Evolutionary conservation across 2,113 vertebrate species (phyloP), one percentile per base, ranked within the genome.

Genomic region (Electrona antarctica): DNA sequence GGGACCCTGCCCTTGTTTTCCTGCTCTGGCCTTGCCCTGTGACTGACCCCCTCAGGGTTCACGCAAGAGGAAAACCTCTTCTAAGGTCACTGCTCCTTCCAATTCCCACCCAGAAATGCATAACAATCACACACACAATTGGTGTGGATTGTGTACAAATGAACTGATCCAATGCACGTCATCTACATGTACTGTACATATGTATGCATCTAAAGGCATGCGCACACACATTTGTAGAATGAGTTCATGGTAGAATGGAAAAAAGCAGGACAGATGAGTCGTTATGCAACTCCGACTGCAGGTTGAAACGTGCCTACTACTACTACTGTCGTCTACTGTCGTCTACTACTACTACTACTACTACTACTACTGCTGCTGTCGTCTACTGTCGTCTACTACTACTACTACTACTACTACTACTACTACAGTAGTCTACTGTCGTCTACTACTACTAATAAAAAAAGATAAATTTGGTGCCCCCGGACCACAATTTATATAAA

Each of bases 41-140:
- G 77, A 73, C 65, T 91, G 91, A 93, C 88, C 90, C 82, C 71
- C 60, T 72, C 68, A 82, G 74, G 87, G 89, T 90, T 91, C 88
- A 83, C 1, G 28, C 59, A 33, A 79, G 79, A 87, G 89, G 90
- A 83, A 91, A 92, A 88, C 82, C 88, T 76, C 81, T 65, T 83
- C 82, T 84, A 74, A 78, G 89, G 88, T 91, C 90, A 85, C 45
- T 67, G 77, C 81, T 82, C 71, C 68, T 88, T 85, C 85, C 90
- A 73, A 71, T 85, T 85, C 81, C 88, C 85, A 69, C 80, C 33
- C 63, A 73, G 65, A 81, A 54, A 77, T 66, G 54, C 13, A 56
- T 69, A 15, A 45, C 50, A 33, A 9, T 13, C 50, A 59, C 46
- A n/a, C 10, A 57, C 57, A n/a, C 54, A 15, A 10, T 1, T n/a